These are phyloP conservation scores for Epizoanthus illoricatus DNA, from an alignment of 92 coral and sea anemone species.

Conservation along the genomic window DNA sequence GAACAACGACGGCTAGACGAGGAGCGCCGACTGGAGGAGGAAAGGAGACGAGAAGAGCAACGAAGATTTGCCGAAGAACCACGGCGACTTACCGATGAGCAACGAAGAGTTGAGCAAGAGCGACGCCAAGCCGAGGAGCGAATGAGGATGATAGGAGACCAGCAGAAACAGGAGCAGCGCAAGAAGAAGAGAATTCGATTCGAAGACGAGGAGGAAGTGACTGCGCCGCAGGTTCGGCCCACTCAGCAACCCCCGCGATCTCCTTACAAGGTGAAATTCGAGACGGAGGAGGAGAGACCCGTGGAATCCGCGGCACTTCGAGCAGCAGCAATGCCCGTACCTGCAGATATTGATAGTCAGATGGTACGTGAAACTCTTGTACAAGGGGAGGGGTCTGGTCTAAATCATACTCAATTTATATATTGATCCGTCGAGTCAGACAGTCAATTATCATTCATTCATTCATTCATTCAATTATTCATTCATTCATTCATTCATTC, in stretches of 20 bases:
- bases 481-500: not conserved
- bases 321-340: constrained; percentile 11
- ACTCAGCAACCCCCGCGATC: constrained; percentile 41
- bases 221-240: not conserved
- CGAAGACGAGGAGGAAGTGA: constrained; percentile 56
- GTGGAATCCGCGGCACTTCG: constrained; percentile 14
- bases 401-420: not conserved
- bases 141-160: constrained; percentile 53
- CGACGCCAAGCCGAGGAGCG: constrained; percentile 73
- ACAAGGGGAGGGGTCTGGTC: not conserved
- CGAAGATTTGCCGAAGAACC: constrained; percentile 56
- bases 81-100: constrained; percentile 45
- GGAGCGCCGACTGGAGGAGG: constrained; percentile 58
- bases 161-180: constrained; percentile 50
- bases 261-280: constrained; percentile 44
- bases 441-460: not conserved
- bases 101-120: constrained; percentile 57
- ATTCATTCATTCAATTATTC: not conserved
- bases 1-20: constrained; percentile 64
- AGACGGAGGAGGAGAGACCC: constrained; percentile 45
- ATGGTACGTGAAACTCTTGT: not conserved
- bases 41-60: constrained; percentile 57
- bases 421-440: not conserved
- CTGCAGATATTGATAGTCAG: constrained; percentile 32
- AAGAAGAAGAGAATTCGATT: constrained; percentile 54